Base-by-base conservation (phyloP, 2,797 vertebrate genomes). In the Holocentrus rufus region DNA sequence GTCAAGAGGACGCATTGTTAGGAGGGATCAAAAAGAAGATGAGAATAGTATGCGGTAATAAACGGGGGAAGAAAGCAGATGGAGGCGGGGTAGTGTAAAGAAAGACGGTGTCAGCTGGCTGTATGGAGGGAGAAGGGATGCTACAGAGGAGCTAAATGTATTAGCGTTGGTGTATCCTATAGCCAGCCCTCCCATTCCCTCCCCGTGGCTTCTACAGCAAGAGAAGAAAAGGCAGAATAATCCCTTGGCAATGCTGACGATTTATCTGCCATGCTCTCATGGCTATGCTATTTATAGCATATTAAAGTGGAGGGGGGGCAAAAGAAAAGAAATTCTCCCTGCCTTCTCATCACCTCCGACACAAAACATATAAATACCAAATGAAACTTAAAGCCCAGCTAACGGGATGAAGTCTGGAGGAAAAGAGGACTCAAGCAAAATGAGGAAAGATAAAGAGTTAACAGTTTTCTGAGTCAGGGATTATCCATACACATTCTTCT, bases 201-300 rank as follows among this genome's bases (percentile, higher is more conserved):
- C 54, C 65, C 50, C 25, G 58, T 59, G 56, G 73, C 68, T 84
- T 84, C 61, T 76, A 86, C 61, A 67, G 62, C 42, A 68, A 67
- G 27, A 47, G 63, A 82, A 82, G 77, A 79, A 77, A 84, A 82
- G 78, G 74, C 79, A 83, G 70, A 88, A 79, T 82, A 89, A 87
- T 87, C 83, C 76, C 70, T 72, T 65, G 65, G 65, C 68, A 81
- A 79, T 71, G 82, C 61, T 34, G 22, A 44, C 71, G n/a, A 69
- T 90, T 85, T 74, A 86, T 90, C 84, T 84, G 69, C 61, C 25
- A 46, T 23, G 55, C 76, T 85, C 74, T 83, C 85, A 85, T 80
- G 60, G 58, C 67, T 67, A 39, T 65, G 60, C 81, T 86, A 92
- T 92, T 92, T 89, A 90, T 88, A 90, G 82, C 50, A 61, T 30